Conservation (phyloP, 2,888 invertebrate species). For the Papilio demoleus region DNA sequence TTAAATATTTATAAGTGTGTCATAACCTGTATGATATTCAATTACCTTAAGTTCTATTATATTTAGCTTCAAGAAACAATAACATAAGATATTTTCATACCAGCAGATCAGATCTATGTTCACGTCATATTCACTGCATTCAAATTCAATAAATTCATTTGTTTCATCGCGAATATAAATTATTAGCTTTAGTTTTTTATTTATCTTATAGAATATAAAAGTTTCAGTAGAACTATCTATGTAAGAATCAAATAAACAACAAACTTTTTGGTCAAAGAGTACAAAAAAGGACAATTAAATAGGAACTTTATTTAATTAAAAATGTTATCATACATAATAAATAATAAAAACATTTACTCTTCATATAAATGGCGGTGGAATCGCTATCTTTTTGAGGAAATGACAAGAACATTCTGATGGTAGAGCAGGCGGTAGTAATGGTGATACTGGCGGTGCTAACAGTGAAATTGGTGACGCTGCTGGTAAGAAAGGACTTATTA, state of each 20-base stretch:
- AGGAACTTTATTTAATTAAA: constrained; percentile 1
- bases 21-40: no score
- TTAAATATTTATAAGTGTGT: no score
- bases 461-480: constrained; percentile 62
- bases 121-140: no score
- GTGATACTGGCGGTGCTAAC: constrained; percentile 50
- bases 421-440: constrained; percentile 51
- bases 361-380: constrained; percentile 67
- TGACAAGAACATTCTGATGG: constrained; percentile 55
- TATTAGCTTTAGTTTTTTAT: not conserved
- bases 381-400: constrained; percentile 65
- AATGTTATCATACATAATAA: not conserved
- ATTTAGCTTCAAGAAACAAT: no score
- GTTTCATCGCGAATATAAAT: no score
- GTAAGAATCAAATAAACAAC: not conserved
- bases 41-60: no score
- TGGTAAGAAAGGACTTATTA: constrained; percentile 57
- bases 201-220: not conserved
- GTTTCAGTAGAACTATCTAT: not conserved
- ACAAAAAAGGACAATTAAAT: not conserved
- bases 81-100: no score
- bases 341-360: constrained; percentile 10
- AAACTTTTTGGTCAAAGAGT: not conserved
- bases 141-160: no score
- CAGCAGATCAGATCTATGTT: no score